These are phyloP conservation scores for Synodontis membranacea DNA, from an alignment of 2,113 vertebrate species.

Conservation along the genomic window DNA sequence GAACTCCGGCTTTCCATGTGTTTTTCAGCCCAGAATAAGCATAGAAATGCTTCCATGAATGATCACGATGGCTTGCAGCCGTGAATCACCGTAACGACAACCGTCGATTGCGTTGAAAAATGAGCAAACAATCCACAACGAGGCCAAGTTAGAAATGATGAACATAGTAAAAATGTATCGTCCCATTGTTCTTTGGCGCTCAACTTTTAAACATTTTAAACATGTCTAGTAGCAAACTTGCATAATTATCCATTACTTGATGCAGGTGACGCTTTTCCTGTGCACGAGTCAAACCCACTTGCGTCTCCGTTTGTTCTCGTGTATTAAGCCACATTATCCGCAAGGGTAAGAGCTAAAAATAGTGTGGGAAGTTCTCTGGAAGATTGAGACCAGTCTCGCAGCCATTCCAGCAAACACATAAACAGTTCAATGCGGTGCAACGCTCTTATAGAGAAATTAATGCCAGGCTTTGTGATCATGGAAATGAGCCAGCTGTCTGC, in stretches of 20 bases:
- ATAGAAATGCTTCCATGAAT: slow-evolving; percentile 17
- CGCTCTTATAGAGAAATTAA: slow-evolving; percentile 41
- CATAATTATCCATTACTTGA: neutral
- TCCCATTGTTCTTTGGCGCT: neutral
- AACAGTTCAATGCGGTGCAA: slow-evolving; percentile 40
- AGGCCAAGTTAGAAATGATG: slow-evolving; percentile 52
- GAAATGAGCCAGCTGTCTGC: slow-evolving; percentile 36
- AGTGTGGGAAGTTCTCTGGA: slow-evolving; percentile 13
- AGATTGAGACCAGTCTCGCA: slow-evolving; percentile 15
- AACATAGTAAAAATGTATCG: neutral
- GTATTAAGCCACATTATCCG: slow-evolving; percentile 39
- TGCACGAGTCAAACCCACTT: neutral
- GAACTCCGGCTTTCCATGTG: slow-evolving; percentile 67
- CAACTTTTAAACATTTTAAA: neutral
- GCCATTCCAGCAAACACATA: slow-evolving; percentile 35
- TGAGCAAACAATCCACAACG: slow-evolving; percentile 44
- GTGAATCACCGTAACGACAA: slow-evolving; percentile 44
- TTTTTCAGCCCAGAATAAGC: slow-evolving; percentile 45
- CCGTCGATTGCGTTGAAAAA: neutral
- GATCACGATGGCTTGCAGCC: slow-evolving; percentile 59
- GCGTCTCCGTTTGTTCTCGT: neutral
- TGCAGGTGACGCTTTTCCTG: neutral
- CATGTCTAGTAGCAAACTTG: neutral
- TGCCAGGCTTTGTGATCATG: slow-evolving; percentile 38
- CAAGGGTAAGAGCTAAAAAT: slow-evolving; percentile 3